Evolutionary conservation across 1,140 invertebrate species (phyloP).

Genomic region (Watersipora subatra): DNA sequence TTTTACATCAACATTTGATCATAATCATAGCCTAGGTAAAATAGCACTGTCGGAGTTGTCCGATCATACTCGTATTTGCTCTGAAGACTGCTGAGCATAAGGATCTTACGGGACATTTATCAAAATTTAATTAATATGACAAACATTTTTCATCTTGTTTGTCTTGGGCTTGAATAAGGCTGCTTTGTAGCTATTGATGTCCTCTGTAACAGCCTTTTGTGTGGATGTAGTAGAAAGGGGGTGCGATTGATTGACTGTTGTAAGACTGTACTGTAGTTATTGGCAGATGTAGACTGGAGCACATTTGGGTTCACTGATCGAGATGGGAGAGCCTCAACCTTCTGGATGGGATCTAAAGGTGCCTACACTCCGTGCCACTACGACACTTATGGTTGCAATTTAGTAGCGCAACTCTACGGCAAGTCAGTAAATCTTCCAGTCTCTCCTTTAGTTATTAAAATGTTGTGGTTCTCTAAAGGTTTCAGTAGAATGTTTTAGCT

Average conservation of each 20-base stretch:
- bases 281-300: constrained; percentile 56
- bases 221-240: not conserved
- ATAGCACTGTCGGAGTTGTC: no score
- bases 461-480: constrained; percentile 13
- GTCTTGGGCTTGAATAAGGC: not conserved
- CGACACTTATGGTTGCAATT: constrained; percentile 85
- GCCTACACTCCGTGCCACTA: constrained; percentile 84
- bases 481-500: no score
- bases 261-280: constrained; percentile 5
- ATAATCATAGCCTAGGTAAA: no score
- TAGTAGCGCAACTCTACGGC: constrained; percentile 74
- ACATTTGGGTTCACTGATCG: constrained; percentile 59
- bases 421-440: constrained; percentile 45
- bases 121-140: no score
- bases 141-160: no score
- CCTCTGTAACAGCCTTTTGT: not conserved
- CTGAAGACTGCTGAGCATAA: no score
- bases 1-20: no score
- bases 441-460: constrained; percentile 6
- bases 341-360: constrained; percentile 77
- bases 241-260: not conserved
- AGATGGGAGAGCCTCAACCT: constrained; percentile 55
- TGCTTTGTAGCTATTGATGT: not conserved
- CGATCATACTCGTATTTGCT: no score
- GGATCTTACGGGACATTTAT: no score